A percentile compares a stretch with the other conserved stretches of the same genome.
Evolutionary conservation across 2,888 invertebrate genomes (phyloP).

Genomic region (Hydropsyche betteni): DNA sequence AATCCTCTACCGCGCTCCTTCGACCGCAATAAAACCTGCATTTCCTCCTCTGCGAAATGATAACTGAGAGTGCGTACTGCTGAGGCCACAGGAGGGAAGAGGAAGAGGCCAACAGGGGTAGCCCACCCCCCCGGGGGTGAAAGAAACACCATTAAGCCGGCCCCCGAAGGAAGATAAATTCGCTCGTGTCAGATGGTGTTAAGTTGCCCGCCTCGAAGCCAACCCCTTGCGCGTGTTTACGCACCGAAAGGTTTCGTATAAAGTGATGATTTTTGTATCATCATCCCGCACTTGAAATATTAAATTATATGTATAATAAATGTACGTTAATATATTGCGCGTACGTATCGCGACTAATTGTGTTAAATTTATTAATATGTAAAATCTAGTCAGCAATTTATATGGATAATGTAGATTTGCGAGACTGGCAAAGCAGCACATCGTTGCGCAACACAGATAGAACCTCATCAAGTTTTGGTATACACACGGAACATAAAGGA

Average conservation of each 20-base stretch:
- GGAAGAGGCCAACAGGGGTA: neutral
- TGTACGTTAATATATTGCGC: too few relatives aligned
- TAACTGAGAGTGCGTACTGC: conserved; percentile 30
- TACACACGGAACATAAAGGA: too few relatives aligned
- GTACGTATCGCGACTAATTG: too few relatives aligned
- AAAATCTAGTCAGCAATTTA: too few relatives aligned
- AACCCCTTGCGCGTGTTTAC: conserved; percentile 29
- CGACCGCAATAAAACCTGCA: conserved; percentile 48
- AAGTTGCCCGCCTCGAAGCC: conserved; percentile 38
- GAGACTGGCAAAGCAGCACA: too few relatives aligned
- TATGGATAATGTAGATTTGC: too few relatives aligned
- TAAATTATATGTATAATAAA: too few relatives aligned
- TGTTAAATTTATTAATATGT: too few relatives aligned
- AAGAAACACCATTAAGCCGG: conserved; percentile 44
- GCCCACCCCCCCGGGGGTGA: conserved; percentile 20
- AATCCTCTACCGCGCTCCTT: conserved; percentile 39
- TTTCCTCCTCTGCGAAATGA: conserved; percentile 38
- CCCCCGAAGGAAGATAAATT: conserved; percentile 47
- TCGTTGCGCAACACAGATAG: too few relatives aligned
- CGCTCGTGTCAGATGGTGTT: conserved; percentile 47
- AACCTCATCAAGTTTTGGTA: too few relatives aligned
- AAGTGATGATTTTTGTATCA: conserved; percentile 15
- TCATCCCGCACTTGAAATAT: neutral
- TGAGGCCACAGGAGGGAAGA: neutral
- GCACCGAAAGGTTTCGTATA: conserved; percentile 15